Percentiles rank a stretch among this genome's conserved stretches.
Evolutionary conservation across 2,888 invertebrate genomes (phyloP).

Genomic region (Phaonia tiefii): DNA sequence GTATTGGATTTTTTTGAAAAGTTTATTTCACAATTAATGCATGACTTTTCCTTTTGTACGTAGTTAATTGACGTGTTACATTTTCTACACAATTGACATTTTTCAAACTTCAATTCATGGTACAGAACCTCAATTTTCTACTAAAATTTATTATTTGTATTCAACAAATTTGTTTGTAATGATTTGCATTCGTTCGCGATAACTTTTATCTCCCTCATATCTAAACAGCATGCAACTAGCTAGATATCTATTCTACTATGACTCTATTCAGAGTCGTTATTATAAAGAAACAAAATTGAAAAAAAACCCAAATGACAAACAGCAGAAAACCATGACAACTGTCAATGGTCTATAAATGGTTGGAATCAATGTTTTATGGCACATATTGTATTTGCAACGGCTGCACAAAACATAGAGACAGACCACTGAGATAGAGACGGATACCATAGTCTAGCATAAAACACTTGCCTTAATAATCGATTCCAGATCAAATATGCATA

Average conservation of each 20-base stretch:
- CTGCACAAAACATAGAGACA: constrained; percentile 43
- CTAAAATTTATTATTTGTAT: background rate
- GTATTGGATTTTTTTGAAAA: too few species aligned
- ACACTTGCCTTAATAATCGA: constrained; percentile 38
- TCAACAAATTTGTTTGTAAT: background rate
- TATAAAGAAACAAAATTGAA: constrained; percentile 2
- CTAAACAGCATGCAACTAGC: constrained; percentile 14
- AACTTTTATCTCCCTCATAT: constrained; percentile 37
- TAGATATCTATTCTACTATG: constrained; percentile 46
- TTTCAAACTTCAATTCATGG: background rate
- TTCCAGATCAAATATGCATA: constrained; percentile 51
- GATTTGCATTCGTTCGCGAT: background rate
- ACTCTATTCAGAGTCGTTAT: constrained; percentile 47
- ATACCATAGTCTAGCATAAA: background rate
- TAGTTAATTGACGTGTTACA: too few species aligned
- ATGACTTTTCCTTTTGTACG: too few species aligned
- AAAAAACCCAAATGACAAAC: background rate
- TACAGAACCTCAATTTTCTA: background rate
- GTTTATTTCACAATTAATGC: too few species aligned
- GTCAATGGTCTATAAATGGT: constrained; percentile 59
- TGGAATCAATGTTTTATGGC: constrained; percentile 53
- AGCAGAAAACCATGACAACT: constrained; percentile 51
- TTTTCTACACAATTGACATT: background rate
- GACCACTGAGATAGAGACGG: background rate
- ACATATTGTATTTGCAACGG: constrained; percentile 27